Evolutionary conservation across 2,888 invertebrate species (phyloP).

Genomic region (Drosophila prolongata): DNA sequence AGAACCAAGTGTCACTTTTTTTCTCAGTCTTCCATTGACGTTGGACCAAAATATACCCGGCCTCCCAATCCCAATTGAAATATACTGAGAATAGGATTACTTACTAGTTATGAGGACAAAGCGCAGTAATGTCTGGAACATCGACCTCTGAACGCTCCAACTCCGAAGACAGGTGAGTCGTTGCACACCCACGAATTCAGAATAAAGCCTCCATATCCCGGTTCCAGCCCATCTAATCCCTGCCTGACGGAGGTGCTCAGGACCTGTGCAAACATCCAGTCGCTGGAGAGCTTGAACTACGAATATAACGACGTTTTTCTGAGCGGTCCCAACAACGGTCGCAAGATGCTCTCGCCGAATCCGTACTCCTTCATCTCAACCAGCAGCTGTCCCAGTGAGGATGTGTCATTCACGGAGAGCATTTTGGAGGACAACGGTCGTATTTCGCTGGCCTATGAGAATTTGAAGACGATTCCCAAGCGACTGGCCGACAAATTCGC

Average conservation of each 20-base stretch:
- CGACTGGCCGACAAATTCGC: conserved; percentile 88
- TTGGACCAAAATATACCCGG: conserved; percentile 49
- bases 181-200: background rate
- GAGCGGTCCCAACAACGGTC: conserved; percentile 37
- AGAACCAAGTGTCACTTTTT: conserved; percentile 52
- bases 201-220: background rate
- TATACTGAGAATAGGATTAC: background rate
- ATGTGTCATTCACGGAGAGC: conserved; percentile 73
- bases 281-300: conserved; percentile 72
- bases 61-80: conserved; percentile 11
- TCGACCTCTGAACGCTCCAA: conserved; percentile 64
- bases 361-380: conserved; percentile 67
- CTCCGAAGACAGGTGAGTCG: conserved; percentile 64
- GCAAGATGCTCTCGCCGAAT: conserved; percentile 77
- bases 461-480: conserved; percentile 87
- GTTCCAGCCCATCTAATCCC: conserved; percentile 54
- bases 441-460: conserved; percentile 89
- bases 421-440: conserved; percentile 85
- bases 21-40: conserved; percentile 58
- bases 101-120: conserved; percentile 18
- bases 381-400: conserved; percentile 75
- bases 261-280: conserved; percentile 78
- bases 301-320: conserved; percentile 74
- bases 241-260: conserved; percentile 74
- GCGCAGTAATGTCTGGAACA: conserved; percentile 68